Conservation (phyloP, 2,888 invertebrate genomes). For the Eulithis testata region DNA sequence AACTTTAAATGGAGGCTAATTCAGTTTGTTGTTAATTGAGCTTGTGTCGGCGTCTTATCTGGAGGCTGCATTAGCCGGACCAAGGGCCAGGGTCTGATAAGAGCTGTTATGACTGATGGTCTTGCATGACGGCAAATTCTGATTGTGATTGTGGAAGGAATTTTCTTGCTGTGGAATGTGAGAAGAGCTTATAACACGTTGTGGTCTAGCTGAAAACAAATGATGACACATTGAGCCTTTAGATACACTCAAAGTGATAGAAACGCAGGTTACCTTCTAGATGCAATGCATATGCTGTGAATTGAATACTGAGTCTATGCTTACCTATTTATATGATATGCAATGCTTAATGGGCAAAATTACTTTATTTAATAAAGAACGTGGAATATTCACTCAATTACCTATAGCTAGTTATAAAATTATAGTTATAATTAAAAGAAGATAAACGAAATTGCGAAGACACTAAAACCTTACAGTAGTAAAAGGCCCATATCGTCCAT, state of each 20-base stretch:
- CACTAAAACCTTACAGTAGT: conserved; percentile 1
- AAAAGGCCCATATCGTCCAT: neutral
- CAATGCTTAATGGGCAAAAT: no score
- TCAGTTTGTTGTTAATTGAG: conserved; percentile 83
- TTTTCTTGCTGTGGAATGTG: conserved; percentile 14
- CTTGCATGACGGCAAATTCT: conserved; percentile 25
- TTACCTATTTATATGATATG: no score
- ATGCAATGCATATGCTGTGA: no score
- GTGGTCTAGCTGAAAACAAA: neutral
- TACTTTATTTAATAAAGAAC: no score
- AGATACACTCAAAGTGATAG: no score
- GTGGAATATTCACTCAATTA: no score
- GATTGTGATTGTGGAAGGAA: conserved; percentile 25
- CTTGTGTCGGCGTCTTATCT: conserved; percentile 74
- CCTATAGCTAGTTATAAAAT: no score
- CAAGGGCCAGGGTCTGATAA: conserved; percentile 53
- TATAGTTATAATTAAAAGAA: neutral
- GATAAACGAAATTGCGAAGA: neutral
- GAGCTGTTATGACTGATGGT: conserved; percentile 69
- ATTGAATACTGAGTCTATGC: no score
- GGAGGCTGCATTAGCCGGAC: conserved; percentile 71
- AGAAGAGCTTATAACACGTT: neutral
- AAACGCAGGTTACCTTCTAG: no score
- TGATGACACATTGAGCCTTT: neutral
- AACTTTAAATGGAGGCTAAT: conserved; percentile 83